phyloP scores from a whole-genome alignment of 2,797 vertebrate species.

The Heteromormyrus szaboi region DNA sequence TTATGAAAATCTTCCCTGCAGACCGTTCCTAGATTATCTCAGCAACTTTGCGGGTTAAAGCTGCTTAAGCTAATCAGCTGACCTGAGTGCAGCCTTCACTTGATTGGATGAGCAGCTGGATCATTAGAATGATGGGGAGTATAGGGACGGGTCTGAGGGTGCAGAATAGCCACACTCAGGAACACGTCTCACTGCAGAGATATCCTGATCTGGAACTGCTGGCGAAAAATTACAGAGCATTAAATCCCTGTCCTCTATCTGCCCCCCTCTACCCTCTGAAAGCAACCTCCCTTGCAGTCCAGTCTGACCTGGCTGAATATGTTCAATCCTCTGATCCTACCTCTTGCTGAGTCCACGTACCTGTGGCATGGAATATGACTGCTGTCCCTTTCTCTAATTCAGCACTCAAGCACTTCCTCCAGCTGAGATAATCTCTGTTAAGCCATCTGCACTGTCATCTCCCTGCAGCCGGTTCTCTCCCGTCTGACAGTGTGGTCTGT shows the following conservation, averaged over 20 bases:
- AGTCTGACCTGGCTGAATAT: conserved; percentile 24
- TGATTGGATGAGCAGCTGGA: not conserved
- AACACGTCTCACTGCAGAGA: not conserved
- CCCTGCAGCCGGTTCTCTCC: conserved; percentile 18
- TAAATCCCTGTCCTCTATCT: not conserved
- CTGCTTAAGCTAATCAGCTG: not conserved
- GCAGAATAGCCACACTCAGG: not conserved
- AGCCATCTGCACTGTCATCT: conserved; percentile 67
- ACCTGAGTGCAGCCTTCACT: not conserved
- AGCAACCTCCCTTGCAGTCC: conserved; percentile 12
- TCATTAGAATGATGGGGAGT: not conserved
- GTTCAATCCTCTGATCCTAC: conserved; percentile 35
- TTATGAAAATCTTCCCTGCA: not conserved
- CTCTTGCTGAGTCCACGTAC: conserved; percentile 48
- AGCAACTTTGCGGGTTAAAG: not conserved
- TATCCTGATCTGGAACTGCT: not conserved
- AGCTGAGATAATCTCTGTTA: conserved; percentile 72
- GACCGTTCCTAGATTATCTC: not conserved
- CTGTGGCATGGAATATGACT: conserved; percentile 51
- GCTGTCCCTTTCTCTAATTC: conserved; percentile 40
- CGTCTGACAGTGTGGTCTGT: not conserved
- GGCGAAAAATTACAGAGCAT: not conserved
- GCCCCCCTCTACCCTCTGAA: not conserved
- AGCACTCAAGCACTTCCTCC: conserved; percentile 57
- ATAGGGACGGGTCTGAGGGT: not conserved